Base-by-base conservation (phyloP, 1,140 invertebrate species). In the Maconellicoccus hirsutus region DNA sequence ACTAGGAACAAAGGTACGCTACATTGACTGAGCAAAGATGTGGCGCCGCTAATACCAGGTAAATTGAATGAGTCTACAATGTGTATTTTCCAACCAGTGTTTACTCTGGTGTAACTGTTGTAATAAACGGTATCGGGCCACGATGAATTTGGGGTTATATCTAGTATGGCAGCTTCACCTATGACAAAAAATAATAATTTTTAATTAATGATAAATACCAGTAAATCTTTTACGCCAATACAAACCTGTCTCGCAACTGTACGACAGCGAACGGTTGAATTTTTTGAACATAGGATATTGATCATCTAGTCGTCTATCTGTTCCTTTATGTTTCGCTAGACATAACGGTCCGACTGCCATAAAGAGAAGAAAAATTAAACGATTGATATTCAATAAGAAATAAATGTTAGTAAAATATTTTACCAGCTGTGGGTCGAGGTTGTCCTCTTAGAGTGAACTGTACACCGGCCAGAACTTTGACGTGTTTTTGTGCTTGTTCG, bases 121-220 rank as follows among this genome's bases (percentile, higher is more conserved):
- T 96, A 97, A 80, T 96, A 97, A 19, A 97, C 92, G 10, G 86
- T 83, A 78, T 96, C 93, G 0, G 94, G 94, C 90, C 93, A 96
- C 0, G 90, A 86, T 14, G 88, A 86, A 78, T 96, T 94, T 0
- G 94, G 94, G 2, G 90, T 91, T 2, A 96, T 86, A 78, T 88
- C 85, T 10, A 96, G 81, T 16, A 86, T 79, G 0, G 87, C 90
- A 4, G 88, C 84, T 70, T 88, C 85, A 12, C 85, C 87, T 76
- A 70, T n/a, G n/a, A n/a, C n/a, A n/a, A n/a, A n/a, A n/a, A n/a
- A n/a, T n/a, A n/a, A n/a, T n/a, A n/a, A n/a, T n/a, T n/a, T n/a
- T n/a, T n/a, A n/a, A n/a, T n/a, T n/a, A n/a, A n/a, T n/a, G n/a
- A n/a, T n/a, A n/a, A n/a, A n/a, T n/a, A n/a, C n/a, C n/a, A n/a